Conservation (phyloP, 2,113 vertebrate species). For the Prochilodus magdalenae region DNA sequence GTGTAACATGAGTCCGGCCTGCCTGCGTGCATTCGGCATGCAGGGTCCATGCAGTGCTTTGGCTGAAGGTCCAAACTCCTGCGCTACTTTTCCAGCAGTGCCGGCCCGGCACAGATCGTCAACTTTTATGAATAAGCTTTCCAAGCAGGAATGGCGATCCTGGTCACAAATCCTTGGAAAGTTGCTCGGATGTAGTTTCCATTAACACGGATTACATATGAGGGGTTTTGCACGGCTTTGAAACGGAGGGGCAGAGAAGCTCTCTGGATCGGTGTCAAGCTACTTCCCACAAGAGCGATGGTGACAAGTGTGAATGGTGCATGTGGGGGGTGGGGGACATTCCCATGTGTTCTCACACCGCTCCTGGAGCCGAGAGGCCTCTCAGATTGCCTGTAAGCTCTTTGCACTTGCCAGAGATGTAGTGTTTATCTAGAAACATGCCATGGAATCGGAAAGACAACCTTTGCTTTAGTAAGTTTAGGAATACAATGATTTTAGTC, state of each 20-base stretch:
- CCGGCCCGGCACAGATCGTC: slow-evolving; percentile 12
- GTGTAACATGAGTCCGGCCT: slow-evolving; percentile 60
- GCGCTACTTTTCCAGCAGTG: slow-evolving; percentile 3
- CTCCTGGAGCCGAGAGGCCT: not conserved
- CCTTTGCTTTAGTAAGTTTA: not conserved
- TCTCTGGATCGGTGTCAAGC: slow-evolving; percentile 55
- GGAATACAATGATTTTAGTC: too few species aligned
- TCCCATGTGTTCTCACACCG: slow-evolving; percentile 58
- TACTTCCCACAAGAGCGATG: slow-evolving; percentile 66
- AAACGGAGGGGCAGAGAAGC: slow-evolving; percentile 41
- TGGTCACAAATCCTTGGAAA: slow-evolving; percentile 50
- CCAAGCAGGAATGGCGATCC: slow-evolving; percentile 29
- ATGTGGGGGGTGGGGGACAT: slow-evolving; percentile 55
- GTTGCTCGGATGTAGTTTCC: slow-evolving; percentile 53
- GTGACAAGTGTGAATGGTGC: slow-evolving; percentile 67
- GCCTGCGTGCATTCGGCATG: not conserved
- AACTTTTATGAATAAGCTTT: slow-evolving; percentile 60
- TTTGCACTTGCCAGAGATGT: slow-evolving; percentile 65
- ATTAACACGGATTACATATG: slow-evolving; percentile 60
- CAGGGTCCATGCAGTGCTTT: not conserved
- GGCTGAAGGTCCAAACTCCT: not conserved
- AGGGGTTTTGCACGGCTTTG: slow-evolving; percentile 51
- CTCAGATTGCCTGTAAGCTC: slow-evolving; percentile 77
- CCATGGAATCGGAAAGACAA: slow-evolving; percentile 56
- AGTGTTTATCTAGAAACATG: slow-evolving; percentile 72